Evolutionary conservation across 92 coral and sea anemone species (phyloP).

Genomic region (Epizoanthus fatuus): DNA sequence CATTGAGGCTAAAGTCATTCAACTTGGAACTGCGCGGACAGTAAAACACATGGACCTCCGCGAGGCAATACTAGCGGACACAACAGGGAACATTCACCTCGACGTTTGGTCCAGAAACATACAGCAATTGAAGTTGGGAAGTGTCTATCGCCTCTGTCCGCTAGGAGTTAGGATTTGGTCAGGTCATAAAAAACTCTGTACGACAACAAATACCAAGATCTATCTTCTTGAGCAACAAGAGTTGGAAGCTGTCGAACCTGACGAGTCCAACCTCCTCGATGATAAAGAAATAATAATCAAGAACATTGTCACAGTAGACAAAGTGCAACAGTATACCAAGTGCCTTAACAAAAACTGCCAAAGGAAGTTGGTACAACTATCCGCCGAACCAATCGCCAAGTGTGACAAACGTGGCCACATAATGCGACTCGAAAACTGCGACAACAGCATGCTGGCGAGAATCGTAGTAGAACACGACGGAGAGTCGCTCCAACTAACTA

Average conservation of each 20-base stretch:
- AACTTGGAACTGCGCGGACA: conserved; percentile 23
- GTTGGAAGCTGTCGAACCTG: conserved; percentile 22
- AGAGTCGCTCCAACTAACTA: too few species aligned
- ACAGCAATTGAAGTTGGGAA: conserved; percentile 44
- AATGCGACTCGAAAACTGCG: too few species aligned
- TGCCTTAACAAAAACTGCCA: conserved; percentile 36
- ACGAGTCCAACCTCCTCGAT: conserved; percentile 15
- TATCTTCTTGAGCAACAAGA: conserved; percentile 30
- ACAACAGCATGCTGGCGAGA: too few species aligned
- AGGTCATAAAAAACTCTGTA: conserved; percentile 41
- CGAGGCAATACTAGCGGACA: conserved; percentile 10
- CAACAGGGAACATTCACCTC: conserved; percentile 24
- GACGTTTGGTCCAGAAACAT: conserved; percentile 36
- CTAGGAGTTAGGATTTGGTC: conserved; percentile 50
- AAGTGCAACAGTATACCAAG: conserved; percentile 41
- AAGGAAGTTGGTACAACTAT: conserved; percentile 36
- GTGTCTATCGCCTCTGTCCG: conserved; percentile 48
- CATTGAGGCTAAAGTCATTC: conserved; percentile 23
- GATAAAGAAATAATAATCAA: conserved; percentile 32
- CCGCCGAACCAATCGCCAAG: neutral
- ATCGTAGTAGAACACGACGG: too few species aligned
- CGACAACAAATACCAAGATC: conserved; percentile 30
- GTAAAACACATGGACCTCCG: conserved; percentile 41
- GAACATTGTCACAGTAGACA: conserved; percentile 52
- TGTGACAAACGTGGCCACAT: too few species aligned